Conservation (phyloP, 2,797 vertebrate genomes). For the Platalea minor region DNA sequence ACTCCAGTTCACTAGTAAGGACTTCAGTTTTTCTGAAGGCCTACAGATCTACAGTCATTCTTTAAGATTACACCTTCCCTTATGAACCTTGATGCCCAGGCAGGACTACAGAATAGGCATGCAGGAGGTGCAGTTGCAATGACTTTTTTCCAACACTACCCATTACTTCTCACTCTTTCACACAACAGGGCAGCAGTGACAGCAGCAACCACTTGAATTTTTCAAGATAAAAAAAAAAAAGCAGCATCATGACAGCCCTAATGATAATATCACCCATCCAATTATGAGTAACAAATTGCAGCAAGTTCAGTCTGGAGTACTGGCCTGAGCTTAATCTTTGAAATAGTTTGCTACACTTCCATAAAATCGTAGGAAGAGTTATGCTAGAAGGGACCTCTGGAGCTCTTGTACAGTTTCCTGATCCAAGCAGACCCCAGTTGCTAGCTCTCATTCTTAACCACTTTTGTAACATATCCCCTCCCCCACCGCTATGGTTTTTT, state of each 20-base stretch:
- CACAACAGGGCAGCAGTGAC: neutral
- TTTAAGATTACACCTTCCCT: neutral
- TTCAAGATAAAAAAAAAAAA: neutral
- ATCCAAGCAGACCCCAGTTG: neutral
- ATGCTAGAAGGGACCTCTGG: neutral
- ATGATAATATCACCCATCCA: neutral
- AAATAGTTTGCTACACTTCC: neutral
- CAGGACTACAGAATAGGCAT: neutral
- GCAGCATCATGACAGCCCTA: neutral
- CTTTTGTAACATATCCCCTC: neutral
- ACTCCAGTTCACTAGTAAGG: neutral
- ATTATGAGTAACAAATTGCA: neutral
- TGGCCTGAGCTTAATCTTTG: neutral
- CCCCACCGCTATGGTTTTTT: accelerated
- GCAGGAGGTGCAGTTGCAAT: neutral
- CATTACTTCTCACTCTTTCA: neutral
- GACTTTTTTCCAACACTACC: neutral
- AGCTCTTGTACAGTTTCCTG: neutral
- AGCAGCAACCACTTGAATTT: neutral
- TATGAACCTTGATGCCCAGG: neutral
- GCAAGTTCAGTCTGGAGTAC: neutral
- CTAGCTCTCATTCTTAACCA: neutral
- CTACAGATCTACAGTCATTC: neutral
- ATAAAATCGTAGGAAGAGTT: neutral
- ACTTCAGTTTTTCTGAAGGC: neutral